Conservation (phyloP, 2,888 invertebrate species). For the Hermaeophaga mercurialis region DNA sequence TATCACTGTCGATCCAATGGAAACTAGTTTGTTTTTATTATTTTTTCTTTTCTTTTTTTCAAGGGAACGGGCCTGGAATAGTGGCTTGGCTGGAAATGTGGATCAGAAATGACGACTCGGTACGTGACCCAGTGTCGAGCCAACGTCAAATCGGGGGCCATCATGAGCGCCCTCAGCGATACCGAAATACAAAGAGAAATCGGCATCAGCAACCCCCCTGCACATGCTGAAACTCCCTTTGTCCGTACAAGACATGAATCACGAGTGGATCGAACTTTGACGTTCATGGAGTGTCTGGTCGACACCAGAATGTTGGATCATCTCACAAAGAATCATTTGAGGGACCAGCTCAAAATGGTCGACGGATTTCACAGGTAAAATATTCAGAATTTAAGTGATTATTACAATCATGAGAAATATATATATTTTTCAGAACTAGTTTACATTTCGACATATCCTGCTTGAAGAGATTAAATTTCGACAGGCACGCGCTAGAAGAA, state of each 20-base stretch:
- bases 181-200: slow-evolving; percentile 99
- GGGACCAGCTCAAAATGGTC: slow-evolving; percentile 98
- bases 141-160: slow-evolving; percentile 99
- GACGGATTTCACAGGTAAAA: slow-evolving; percentile 98
- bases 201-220: slow-evolving; percentile 58
- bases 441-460: slow-evolving; percentile 97
- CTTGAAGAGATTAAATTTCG: slow-evolving; percentile 96
- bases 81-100: slow-evolving; percentile 99
- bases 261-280: slow-evolving; percentile 99
- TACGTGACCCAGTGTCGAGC: slow-evolving; percentile 98
- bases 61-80: slow-evolving; percentile 99
- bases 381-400: too few species aligned
- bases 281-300: slow-evolving; percentile 99
- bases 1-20: slow-evolving; percentile 58
- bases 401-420: background rate
- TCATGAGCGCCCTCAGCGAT: slow-evolving; percentile 99
- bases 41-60: too few species aligned
- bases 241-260: slow-evolving; percentile 99
- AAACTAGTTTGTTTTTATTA: slow-evolving; percentile 79
- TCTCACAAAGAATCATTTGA: slow-evolving; percentile 95
- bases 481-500: slow-evolving; percentile 91
- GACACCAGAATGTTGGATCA: slow-evolving; percentile 99
- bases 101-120: slow-evolving; percentile 99
- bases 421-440: slow-evolving; percentile 76
- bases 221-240: slow-evolving; percentile 83